Percentiles rank a stretch among this genome's conserved stretches.
These are phyloP conservation scores for Catostomus latipinnis DNA, from an alignment of 2,797 vertebrate species.

Conservation along the genomic window DNA sequence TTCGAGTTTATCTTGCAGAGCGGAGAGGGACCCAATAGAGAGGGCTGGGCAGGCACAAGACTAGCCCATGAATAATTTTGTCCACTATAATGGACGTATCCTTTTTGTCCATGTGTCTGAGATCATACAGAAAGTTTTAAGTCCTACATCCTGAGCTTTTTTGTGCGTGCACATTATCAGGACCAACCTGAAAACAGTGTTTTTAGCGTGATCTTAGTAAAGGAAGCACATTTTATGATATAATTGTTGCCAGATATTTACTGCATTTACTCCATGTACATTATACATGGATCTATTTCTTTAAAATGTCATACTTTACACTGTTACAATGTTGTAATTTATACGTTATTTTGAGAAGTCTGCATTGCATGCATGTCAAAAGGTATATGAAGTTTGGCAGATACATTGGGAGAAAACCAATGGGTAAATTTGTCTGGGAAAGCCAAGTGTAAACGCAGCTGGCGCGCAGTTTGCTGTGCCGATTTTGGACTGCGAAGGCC, in stretches of 20 bases:
- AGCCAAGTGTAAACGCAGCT: conserved; percentile 54
- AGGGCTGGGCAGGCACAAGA: not conserved
- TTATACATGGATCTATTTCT: no score
- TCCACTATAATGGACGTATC: no score
- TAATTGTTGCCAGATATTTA: no score
- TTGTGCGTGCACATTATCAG: no score
- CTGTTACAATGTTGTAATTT: no score
- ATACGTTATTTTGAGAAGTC: not conserved
- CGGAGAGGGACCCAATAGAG: conserved; percentile 36
- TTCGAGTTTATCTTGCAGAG: not conserved
- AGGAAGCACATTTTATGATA: no score
- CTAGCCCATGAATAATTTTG: not conserved
- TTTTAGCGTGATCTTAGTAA: no score
- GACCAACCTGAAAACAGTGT: no score
- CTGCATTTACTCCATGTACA: no score
- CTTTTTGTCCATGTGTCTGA: not conserved
- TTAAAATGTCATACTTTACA: no score
- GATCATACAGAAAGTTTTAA: not conserved
- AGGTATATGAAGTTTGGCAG: no score
- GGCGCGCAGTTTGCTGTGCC: conserved; percentile 56
- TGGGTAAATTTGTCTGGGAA: conserved; percentile 48
- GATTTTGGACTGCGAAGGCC: conserved; percentile 53
- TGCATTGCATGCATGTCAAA: not conserved
- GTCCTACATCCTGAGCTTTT: not conserved
- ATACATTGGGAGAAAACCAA: not conserved